Conservation (phyloP, 2,888 invertebrate species). For the Stenodema calcarata region DNA sequence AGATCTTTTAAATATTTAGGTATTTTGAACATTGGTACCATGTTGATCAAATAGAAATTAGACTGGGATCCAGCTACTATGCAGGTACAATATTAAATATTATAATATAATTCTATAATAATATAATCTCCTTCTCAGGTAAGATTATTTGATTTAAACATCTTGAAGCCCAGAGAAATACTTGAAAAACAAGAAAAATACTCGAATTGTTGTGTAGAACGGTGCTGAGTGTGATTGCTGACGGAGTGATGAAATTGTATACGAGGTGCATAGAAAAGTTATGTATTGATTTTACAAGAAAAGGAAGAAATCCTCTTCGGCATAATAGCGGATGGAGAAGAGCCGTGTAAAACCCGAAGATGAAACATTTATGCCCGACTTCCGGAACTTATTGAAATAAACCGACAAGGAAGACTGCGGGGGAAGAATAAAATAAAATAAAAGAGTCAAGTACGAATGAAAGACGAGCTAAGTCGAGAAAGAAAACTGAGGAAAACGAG, state of each 20-base stretch:
- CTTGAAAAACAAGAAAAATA: background rate
- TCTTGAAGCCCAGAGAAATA: too few relatives aligned
- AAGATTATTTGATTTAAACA: too few relatives aligned
- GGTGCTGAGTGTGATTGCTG: background rate
- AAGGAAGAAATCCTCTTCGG: background rate
- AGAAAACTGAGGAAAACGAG: background rate
- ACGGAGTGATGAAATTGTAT: background rate
- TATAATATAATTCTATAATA: too few relatives aligned
- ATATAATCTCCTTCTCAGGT: too few relatives aligned
- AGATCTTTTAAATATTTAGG: too few relatives aligned
- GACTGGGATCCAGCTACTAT: too few relatives aligned
- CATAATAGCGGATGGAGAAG: background rate
- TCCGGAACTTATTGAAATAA: slow-evolving; percentile 15
- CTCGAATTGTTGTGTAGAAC: background rate
- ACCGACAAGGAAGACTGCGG: background rate
- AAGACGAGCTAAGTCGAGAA: background rate
- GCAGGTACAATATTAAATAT: too few relatives aligned
- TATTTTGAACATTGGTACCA: too few relatives aligned
- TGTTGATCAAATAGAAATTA: too few relatives aligned
- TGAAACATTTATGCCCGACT: slow-evolving; percentile 16
- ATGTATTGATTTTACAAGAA: slow-evolving; percentile 13
- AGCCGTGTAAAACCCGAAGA: background rate
- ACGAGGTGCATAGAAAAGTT: background rate
- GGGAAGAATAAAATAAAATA: background rate
- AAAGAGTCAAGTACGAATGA: background rate